Base-by-base conservation (phyloP, 2,113 vertebrate genomes). In the Planiliza haematocheilus region DNA sequence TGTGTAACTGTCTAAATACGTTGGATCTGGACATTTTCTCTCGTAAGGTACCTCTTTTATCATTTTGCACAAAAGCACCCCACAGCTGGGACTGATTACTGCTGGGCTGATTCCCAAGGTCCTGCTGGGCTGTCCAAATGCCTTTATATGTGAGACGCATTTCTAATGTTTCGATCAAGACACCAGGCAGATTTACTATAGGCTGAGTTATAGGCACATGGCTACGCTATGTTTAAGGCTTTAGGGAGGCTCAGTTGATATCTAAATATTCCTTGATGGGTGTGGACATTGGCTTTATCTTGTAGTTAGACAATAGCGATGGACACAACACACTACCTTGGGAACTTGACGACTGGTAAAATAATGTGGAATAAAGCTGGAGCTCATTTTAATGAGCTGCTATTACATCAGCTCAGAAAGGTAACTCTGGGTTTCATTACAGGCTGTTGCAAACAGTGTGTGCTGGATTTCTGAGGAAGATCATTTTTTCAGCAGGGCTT, bases 71-170 rank as follows among this genome's bases (percentile, higher is more conserved):
- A 69, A 67, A 66, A 82, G 79, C 82, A 74, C 52, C 81, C 61
- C 24, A 66, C 83, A 76, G 88, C 83, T 82, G 55, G 76, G 67
- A 90, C 83, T 91, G 89, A 91, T 91, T 86, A 79, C 79, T 73
- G 64, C 81, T 72, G 71, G 57, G 70, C 70, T 60, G 63, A 77
- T 87, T 87, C 75, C 74, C 68, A 43, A 71, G 57, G 79, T 75
- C 71, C 87, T 52, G 61, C 83, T 80, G 84, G 81, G 53, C 79
- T 86, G 80, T 86, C 84, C 82, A 91, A 90, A 90, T 88, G 68
- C 77, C 84, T 90, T 80, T 63, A 82, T 71, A 88, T 56, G 67
- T 52, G 55, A 77, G 62, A 14, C 72, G 78, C 83, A 80, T 89
- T 89, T 90, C 82, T 88, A 85, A 89, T 81, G 55, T 83, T 84